Percentiles rank a stretch among this genome's conserved stretches.
Evolutionary conservation across 1,140 invertebrate species (phyloP).

Genomic region (Riptortus pedestris): DNA sequence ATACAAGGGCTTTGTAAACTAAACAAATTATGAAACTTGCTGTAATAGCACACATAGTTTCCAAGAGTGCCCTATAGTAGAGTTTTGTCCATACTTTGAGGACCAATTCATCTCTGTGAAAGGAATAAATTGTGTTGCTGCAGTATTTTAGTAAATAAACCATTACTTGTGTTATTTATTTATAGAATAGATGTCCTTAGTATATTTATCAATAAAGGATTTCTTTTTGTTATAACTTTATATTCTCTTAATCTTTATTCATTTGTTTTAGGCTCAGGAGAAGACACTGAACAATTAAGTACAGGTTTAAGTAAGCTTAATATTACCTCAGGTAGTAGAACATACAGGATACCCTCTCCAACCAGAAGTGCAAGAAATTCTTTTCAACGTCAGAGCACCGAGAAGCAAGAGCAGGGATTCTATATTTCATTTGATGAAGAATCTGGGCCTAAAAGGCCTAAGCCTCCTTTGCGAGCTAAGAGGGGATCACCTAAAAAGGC

Average conservation of each 20-base stretch:
- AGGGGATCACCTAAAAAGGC: conserved; percentile 67
- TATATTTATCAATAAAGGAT: background rate
- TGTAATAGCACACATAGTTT: too few relatives aligned
- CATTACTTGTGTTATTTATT: too few relatives aligned
- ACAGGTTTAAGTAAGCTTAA: conserved; percentile 59
- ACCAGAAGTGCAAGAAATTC: conserved; percentile 56
- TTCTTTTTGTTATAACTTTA: background rate
- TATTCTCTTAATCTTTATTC: background rate
- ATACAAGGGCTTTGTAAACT: too few relatives aligned
- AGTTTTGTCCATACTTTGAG: too few relatives aligned
- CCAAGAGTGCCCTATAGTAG: too few relatives aligned
- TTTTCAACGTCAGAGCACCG: conserved; percentile 43
- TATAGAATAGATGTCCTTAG: too few relatives aligned
- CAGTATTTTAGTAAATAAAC: too few relatives aligned
- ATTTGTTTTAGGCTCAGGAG: conserved; percentile 34
- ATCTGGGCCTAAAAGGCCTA: conserved; percentile 67
- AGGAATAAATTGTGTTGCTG: too few relatives aligned
- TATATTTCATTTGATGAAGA: conserved; percentile 87
- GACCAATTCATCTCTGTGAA: too few relatives aligned
- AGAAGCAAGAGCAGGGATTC: conserved; percentile 74
- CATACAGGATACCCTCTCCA: conserved; percentile 73
- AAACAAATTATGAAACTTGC: too few relatives aligned
- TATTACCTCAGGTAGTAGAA: conserved; percentile 74
- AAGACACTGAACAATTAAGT: conserved; percentile 43
- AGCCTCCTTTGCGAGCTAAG: conserved; percentile 70